These are phyloP conservation scores for Tribolium freemani DNA, from an alignment of 2,888 invertebrate species.

Conservation along the genomic window DNA sequence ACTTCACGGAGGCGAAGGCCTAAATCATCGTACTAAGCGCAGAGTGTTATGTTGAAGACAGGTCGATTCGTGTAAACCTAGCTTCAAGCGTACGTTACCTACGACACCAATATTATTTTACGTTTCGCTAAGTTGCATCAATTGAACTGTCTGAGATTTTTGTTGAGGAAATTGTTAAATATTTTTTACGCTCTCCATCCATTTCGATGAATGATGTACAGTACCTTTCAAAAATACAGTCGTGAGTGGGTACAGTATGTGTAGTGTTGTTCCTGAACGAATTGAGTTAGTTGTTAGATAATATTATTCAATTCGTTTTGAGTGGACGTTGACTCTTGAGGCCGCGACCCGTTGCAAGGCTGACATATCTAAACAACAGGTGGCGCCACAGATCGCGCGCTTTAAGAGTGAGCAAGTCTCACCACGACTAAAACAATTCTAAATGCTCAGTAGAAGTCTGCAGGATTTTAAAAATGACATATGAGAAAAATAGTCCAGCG, in stretches of 20 bases:
- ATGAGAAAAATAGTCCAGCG: slow-evolving; percentile 62
- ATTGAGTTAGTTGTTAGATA: slow-evolving; percentile 17
- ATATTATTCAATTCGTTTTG: slow-evolving; percentile 14
- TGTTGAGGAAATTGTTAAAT: slow-evolving; percentile 31
- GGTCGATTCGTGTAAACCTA: slow-evolving; percentile 31
- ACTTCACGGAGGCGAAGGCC: slow-evolving; percentile 58
- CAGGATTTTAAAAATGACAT: slow-evolving; percentile 59
- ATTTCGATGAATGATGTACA: slow-evolving; percentile 57
- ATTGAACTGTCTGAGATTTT: slow-evolving; percentile 30
- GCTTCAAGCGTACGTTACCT: slow-evolving; percentile 7
- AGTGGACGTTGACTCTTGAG: slow-evolving; percentile 10
- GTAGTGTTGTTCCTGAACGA: slow-evolving; percentile 26
- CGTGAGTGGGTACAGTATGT: slow-evolving; percentile 39
- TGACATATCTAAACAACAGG: slow-evolving; percentile 11
- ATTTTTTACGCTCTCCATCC: slow-evolving; percentile 63
- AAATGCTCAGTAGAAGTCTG: slow-evolving; percentile 67
- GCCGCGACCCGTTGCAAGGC: background rate
- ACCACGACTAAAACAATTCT: slow-evolving; percentile 62
- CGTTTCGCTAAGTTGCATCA: slow-evolving; percentile 18
- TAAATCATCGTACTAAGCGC: slow-evolving; percentile 30
- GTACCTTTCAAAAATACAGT: slow-evolving; percentile 55
- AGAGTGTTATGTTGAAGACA: slow-evolving; percentile 27
- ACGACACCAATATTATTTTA: slow-evolving; percentile 13
- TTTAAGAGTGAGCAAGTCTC: slow-evolving; percentile 39
- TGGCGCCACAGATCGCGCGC: background rate